Percentiles rank a stretch among this genome's conserved stretches.
These are phyloP conservation scores for Salvelinus namaycush DNA, from an alignment of 2,113 vertebrate species.

Conservation along the genomic window DNA sequence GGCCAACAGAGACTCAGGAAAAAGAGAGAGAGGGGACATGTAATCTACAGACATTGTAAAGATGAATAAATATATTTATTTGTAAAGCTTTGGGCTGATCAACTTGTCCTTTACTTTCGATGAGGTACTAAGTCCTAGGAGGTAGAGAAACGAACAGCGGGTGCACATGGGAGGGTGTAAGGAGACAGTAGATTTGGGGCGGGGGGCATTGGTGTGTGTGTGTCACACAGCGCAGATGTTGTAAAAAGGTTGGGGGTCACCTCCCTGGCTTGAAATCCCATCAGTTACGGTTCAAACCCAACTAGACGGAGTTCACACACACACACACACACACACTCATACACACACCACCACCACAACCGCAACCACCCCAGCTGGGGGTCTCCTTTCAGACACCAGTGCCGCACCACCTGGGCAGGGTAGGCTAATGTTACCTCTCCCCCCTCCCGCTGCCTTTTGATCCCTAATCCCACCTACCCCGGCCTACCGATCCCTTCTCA, in stretches of 20 bases:
- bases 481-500: conserved; percentile 22
- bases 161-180: neutral
- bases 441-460: conserved; percentile 63
- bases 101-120: no score
- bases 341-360: conserved; percentile 23
- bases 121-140: no score
- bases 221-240: conserved; percentile 51
- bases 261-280: conserved; percentile 66
- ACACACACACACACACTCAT: conserved; percentile 26
- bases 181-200: neutral
- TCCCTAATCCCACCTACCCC: conserved; percentile 64
- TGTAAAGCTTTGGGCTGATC: no score
- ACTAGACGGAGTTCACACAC: conserved; percentile 73
- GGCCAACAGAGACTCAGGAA: neutral
- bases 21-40: neutral
- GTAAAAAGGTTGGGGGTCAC: conserved; percentile 52
- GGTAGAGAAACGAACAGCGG: no score
- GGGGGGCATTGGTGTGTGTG: conserved; percentile 1
- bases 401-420: conserved; percentile 68
- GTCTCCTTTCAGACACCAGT: conserved; percentile 49
- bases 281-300: conserved; percentile 74
- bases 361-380: conserved; percentile 55
- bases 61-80: neutral
- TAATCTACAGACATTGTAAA: neutral
- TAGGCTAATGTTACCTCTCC: conserved; percentile 61